Conservation (phyloP, 1,140 invertebrate species). For the Portunus trituberculatus region DNA sequence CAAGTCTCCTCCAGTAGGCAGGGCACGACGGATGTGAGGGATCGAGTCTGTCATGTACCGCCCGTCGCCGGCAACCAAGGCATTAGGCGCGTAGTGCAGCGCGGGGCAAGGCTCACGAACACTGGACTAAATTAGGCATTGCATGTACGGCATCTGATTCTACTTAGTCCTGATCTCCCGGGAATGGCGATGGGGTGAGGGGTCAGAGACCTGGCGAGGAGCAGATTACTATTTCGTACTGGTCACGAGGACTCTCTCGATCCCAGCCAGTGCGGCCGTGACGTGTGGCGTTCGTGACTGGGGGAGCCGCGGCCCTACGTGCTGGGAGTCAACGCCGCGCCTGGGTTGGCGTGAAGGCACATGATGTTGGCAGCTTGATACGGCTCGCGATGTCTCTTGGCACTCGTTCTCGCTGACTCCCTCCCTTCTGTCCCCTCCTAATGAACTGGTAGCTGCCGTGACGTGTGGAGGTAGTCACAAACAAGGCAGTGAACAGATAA, state of each 20-base stretch:
- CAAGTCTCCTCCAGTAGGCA: not conserved
- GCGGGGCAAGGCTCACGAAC: not conserved
- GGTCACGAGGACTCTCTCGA: not conserved
- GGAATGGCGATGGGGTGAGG: not conserved
- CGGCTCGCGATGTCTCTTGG: constrained; percentile 48
- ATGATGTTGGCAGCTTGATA: constrained; percentile 61
- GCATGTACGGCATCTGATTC: not conserved
- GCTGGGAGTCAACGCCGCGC: not conserved
- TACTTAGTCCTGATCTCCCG: not conserved
- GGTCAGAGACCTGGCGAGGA: not conserved
- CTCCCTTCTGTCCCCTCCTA: constrained; percentile 28
- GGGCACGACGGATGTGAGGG: too few species aligned
- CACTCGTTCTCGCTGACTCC: constrained; percentile 11
- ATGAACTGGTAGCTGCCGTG: constrained; percentile 49
- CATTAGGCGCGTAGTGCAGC: too few species aligned
- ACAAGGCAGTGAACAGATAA: constrained; percentile 55
- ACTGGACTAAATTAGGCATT: not conserved
- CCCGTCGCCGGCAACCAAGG: not conserved
- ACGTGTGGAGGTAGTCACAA: constrained; percentile 62
- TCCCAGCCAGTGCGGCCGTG: not conserved
- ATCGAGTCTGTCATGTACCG: not conserved
- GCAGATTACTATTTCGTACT: not conserved
- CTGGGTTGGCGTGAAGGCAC: constrained; percentile 60
- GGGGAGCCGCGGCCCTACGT: not conserved
- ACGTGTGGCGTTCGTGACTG: not conserved